Conservation (phyloP, 2,888 invertebrate species). For the Drosophila ezoana region DNA sequence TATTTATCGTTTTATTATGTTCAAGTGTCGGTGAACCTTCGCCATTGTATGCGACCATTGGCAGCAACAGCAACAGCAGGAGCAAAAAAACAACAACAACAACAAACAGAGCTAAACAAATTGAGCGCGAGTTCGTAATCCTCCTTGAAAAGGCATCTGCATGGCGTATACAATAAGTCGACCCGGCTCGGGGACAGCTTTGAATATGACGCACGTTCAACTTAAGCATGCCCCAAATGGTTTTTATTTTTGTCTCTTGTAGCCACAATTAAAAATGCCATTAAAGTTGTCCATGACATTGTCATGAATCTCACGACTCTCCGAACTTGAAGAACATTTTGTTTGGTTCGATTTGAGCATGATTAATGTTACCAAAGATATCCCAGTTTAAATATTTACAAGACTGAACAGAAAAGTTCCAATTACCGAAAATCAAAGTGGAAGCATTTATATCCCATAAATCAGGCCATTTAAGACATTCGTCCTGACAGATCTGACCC, state of each 20-base stretch:
- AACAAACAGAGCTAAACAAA: conserved; percentile 66
- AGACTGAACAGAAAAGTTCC: conserved; percentile 1
- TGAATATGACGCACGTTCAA: conserved; percentile 27
- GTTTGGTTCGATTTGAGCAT: background rate
- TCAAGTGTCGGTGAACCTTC: conserved; percentile 80
- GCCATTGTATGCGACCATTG: conserved; percentile 38
- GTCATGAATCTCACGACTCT: conserved; percentile 21
- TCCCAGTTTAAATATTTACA: conserved; percentile 5
- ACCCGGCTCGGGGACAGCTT: background rate
- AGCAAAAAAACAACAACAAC: conserved; percentile 13
- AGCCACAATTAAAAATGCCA: conserved; percentile 59
- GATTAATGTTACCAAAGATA: background rate
- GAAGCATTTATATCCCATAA: background rate
- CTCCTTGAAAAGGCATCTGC: conserved; percentile 46
- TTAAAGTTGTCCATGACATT: conserved; percentile 36
- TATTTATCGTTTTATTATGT: conserved; percentile 77
- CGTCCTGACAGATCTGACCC: background rate
- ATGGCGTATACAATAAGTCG: conserved; percentile 5
- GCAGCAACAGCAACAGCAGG: conserved; percentile 31
- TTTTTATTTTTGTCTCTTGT: conserved; percentile 40
- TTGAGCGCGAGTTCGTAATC: conserved; percentile 63
- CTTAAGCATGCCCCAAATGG: conserved; percentile 31
- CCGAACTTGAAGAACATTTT: background rate
- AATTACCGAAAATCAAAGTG: background rate
- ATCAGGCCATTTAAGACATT: background rate